A percentile compares a stretch with the other conserved stretches of the same genome.
Evolutionary conservation across 1,140 invertebrate genomes (phyloP).

Genomic region (Achroia grisella): DNA sequence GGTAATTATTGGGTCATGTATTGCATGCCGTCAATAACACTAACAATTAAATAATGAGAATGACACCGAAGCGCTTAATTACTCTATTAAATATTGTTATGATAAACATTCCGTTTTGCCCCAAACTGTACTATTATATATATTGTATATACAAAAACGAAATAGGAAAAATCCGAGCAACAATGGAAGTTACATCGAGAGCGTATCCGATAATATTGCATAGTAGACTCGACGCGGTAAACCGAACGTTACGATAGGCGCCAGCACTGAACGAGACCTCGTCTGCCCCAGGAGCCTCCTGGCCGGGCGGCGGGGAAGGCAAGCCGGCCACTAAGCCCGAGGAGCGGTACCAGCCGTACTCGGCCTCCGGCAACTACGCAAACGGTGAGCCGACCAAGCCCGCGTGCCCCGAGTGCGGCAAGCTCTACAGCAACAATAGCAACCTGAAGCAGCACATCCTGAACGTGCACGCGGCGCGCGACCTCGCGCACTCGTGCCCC

Average conservation of each 20-base stretch:
- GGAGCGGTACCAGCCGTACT: slow-evolving; percentile 23
- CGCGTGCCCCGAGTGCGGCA: slow-evolving; percentile 80
- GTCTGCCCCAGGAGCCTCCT: slow-evolving; percentile 62
- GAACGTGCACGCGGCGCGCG: slow-evolving; percentile 81
- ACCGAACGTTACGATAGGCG: slow-evolving; percentile 6
- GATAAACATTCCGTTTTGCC: slow-evolving; percentile 11
- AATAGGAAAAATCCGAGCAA: slow-evolving; percentile 24
- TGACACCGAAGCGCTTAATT: slow-evolving; percentile 32
- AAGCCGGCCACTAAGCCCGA: slow-evolving; percentile 15
- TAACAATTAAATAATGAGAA: slow-evolving; percentile 52
- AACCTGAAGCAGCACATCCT: slow-evolving; percentile 84
- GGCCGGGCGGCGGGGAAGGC: slow-evolving; percentile 36
- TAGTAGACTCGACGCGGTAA: neutral
- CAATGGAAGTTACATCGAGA: slow-evolving; percentile 40
- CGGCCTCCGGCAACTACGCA: slow-evolving; percentile 20
- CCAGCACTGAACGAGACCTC: slow-evolving; percentile 52
- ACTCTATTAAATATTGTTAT: slow-evolving; percentile 17
- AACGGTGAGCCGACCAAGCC: slow-evolving; percentile 68
- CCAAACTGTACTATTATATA: slow-evolving; percentile 8
- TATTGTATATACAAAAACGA: no score
- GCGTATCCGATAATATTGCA: neutral
- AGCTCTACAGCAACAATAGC: slow-evolving; percentile 78
- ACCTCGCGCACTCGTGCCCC: slow-evolving; percentile 77
- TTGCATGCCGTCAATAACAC: slow-evolving; percentile 44
- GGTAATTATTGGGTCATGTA: slow-evolving; percentile 56